Evolutionary conservation across 2,113 vertebrate species (phyloP), one percentile per base, ranked within the genome.

Genomic region (Columba livia): DNA sequence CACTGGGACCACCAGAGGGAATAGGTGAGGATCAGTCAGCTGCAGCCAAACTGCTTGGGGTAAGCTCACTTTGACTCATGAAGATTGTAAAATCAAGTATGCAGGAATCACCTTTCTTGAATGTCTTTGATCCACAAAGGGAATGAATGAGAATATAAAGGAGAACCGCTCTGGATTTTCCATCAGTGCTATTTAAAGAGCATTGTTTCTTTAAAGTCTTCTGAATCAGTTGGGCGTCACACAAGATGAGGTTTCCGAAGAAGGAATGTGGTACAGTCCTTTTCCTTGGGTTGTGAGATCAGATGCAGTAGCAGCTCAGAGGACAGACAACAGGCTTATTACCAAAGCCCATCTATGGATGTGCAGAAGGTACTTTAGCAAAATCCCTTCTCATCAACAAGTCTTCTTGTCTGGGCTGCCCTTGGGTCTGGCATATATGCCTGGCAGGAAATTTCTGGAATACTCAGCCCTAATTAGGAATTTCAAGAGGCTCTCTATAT

Each of bases 141-240:
- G 25, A 71, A 79, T 28, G 5, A 4, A 16, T 66, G 23, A 75
- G 44, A 61, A 32, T 17, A 47, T 11, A 24, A 89, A 21, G n/a
- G 8, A 74, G 47, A 57, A 83, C 29, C 70, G 14, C 29, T 18
- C 7, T 47, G 21, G 31, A 31, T 20, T 86, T 73, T 85, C 36
- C 29, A 24, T 28, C 0, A 1, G 25, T 79, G 40, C 0, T 1
- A 12, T 93, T 61, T 40, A 57, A 69, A 51, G 15, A 47, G 7
- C 5, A 47, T 72, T 16, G 17, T 42, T 77, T 70, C 10, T 48
- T 74, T 19, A 53, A 31, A 4, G 28, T 23, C 29, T 88, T 36
- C 40, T 80, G n/a, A 51, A 61, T 60, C 60, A 44, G 13, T 56
- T 34, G 57, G 26, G 16, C 12, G 60, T 64, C 5, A 29, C 4